Evolutionary conservation across 2,888 invertebrate genomes (phyloP).

Genomic region (Teleiodes luculella): DNA sequence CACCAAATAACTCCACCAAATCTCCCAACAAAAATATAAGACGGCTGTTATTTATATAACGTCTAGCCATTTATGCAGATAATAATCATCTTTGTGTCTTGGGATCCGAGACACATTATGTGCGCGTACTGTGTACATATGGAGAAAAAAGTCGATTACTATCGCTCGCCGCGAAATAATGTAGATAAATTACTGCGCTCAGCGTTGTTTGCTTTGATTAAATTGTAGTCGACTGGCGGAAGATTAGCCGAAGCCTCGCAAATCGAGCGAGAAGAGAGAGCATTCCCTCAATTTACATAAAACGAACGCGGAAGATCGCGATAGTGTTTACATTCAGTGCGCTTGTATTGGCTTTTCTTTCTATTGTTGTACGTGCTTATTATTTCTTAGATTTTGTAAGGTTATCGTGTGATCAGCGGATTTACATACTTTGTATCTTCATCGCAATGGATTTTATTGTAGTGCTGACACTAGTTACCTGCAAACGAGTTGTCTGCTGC

Average conservation of each 20-base stretch:
- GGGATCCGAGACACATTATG: conserved; percentile 55
- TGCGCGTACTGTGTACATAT: conserved; percentile 41
- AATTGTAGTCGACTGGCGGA: conserved; percentile 76
- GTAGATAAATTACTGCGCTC: conserved; percentile 73
- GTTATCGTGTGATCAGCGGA: neutral
- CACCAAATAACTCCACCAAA: conserved; percentile 38
- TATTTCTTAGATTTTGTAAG: conserved; percentile 1
- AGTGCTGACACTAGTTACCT: too few relatives aligned
- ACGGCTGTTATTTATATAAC: conserved; percentile 42
- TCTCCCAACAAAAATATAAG: conserved; percentile 39
- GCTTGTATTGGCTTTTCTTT: conserved; percentile 22
- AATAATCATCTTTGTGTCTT: conserved; percentile 58
- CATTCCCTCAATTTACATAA: conserved; percentile 73
- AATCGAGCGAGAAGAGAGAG: conserved; percentile 70
- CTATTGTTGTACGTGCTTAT: conserved; percentile 16
- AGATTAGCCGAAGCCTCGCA: conserved; percentile 75
- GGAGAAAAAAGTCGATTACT: conserved; percentile 71
- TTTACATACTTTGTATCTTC: neutral
- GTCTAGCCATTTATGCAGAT: conserved; percentile 52
- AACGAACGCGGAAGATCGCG: conserved; percentile 61
- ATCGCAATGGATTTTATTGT: too few relatives aligned
- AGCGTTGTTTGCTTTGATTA: conserved; percentile 78
- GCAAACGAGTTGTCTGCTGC: too few relatives aligned
- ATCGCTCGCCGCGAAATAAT: conserved; percentile 74
- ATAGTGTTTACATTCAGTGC: conserved; percentile 52